A percentile compares a stretch with the other conserved stretches of the same genome.
Evolutionary conservation across 92 coral and sea anemone genomes (phyloP).

Genomic region (Siderastrea siderea): DNA sequence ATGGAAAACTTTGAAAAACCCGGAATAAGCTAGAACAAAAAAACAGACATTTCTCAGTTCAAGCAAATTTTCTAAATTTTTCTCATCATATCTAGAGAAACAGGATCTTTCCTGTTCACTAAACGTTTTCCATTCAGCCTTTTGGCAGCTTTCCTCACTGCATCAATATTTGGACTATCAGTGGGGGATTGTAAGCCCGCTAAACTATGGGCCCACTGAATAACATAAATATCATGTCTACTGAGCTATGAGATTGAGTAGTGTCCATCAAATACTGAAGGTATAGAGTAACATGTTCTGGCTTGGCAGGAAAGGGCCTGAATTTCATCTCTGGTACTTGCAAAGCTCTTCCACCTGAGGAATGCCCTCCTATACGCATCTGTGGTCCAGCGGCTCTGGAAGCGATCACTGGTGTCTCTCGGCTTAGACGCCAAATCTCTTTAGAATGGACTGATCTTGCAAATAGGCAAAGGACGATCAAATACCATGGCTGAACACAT

Average conservation of each 20-base stretch:
- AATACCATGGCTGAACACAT: slow-evolving; percentile 25
- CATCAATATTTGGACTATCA: slow-evolving; percentile 46
- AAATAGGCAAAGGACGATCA: slow-evolving; percentile 4
- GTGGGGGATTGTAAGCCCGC: slow-evolving; percentile 67
- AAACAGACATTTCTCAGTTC: slow-evolving; percentile 64
- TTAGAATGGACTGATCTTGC: slow-evolving; percentile 12
- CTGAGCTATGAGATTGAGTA: too few relatives aligned
- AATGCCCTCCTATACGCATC: slow-evolving; percentile 60
- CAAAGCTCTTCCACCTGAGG: slow-evolving; percentile 52
- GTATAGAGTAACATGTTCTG: slow-evolving; percentile 53
- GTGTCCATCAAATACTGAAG: too few relatives aligned
- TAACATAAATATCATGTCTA: slow-evolving; percentile 67
- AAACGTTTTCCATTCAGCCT: slow-evolving; percentile 50
- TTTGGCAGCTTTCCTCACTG: slow-evolving; percentile 55
- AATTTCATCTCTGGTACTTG: slow-evolving; percentile 22
- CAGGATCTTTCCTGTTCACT: slow-evolving; percentile 52
- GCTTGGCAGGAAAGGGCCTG: slow-evolving; percentile 45
- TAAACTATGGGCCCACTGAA: slow-evolving; percentile 69
- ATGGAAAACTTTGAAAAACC: slow-evolving; percentile 62
- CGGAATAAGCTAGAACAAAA: slow-evolving; percentile 50
- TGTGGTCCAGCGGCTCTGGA: slow-evolving; percentile 57
- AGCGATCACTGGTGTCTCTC: slow-evolving; percentile 49
- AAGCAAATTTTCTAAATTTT: slow-evolving; percentile 42
- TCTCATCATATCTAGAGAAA: slow-evolving; percentile 27
- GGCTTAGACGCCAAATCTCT: slow-evolving; percentile 38